Evolutionary conservation across 2,888 invertebrate genomes (phyloP), one percentile per base, ranked within the genome.

Genomic region (Netelia inedita): DNA sequence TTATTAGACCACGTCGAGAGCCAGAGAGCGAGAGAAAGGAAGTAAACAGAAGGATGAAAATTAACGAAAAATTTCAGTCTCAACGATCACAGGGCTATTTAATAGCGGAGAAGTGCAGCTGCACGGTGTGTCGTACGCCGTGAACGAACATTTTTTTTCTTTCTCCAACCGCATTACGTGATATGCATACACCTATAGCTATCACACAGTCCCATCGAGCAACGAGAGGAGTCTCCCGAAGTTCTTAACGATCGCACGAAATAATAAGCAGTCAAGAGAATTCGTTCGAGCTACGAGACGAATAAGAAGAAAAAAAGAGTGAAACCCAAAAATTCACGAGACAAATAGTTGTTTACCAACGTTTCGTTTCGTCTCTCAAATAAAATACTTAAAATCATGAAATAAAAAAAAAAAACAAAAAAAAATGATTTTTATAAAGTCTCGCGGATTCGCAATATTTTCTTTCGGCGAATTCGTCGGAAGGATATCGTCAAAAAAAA

Each of bases 21-120:
- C 41, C 35, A 23, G 23, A 59, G 19, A 28, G 69, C 35, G 71
- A 16, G 76, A 35, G 41, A 35, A 57, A 16, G 66, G 79, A 69
- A 82, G 74, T 61, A 85, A 76, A 83, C 79, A 85, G 75, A 53
- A 71, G 65, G 82, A 79, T 75, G 63, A 68, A 53, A 78, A 73
- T 69, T 21, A 82, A 76, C 43, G 71, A 71, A 81, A 75, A 19
- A 66, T 76, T 80, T 76, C 65, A 46, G 71, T 68, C 75, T 69
- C 55, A 41, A 74, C 53, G 68, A 65, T 16, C 23, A 19, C 41
- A 43, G 2, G 23, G 43, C 11, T 16, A 14, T 68, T 68, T 28
- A 41, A 68, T 43, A 61, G 61, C 61, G 61, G 46, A 21, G 35
- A 46, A 66, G 53, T 79, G 83, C 85, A 85, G 85, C 85, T 85